Evolutionary conservation across 2,113 vertebrate species (phyloP).

Genomic region (Suncus etruscus): DNA sequence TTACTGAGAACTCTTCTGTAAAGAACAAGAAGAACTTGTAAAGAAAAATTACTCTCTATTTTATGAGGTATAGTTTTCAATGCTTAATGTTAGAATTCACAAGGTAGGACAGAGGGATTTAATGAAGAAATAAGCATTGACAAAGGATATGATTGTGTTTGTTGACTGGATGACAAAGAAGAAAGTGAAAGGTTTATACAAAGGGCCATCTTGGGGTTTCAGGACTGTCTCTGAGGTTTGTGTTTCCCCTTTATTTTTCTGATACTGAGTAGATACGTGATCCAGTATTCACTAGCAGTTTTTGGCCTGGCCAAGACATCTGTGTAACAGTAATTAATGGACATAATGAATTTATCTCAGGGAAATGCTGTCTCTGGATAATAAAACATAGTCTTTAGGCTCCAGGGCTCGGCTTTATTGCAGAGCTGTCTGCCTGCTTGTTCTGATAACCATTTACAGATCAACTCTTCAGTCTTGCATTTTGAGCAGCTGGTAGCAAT

Average conservation of each 20-base stretch:
- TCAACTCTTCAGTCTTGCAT: conserved; percentile 48
- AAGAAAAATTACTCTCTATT: not conserved
- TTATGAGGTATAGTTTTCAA: not conserved
- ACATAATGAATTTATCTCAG: conserved; percentile 41
- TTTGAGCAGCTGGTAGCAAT: conserved; percentile 77
- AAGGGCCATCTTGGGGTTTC: not conserved
- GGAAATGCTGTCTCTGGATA: conserved; percentile 56
- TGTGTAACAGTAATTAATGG: conserved; percentile 47
- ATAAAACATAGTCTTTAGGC: conserved; percentile 32
- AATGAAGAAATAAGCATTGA: not conserved
- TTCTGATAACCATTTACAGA: conserved; percentile 75
- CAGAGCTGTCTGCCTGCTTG: conserved; percentile 58
- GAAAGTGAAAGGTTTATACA: not conserved
- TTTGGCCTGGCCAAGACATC: conserved; percentile 9
- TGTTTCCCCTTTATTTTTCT: not conserved
- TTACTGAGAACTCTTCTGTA: not conserved
- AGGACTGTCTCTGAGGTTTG: not conserved
- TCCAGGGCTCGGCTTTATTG: conserved; percentile 31
- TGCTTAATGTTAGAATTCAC: not conserved
- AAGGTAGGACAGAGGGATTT: not conserved
- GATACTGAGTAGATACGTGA: not conserved
- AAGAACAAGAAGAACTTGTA: not conserved
- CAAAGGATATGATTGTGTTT: not conserved
- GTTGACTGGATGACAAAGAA: conserved; percentile 14
- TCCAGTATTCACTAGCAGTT: conserved; percentile 11